Evolutionary conservation across 1,140 invertebrate species (phyloP).

Genomic region (Drosophila ohnishii): DNA sequence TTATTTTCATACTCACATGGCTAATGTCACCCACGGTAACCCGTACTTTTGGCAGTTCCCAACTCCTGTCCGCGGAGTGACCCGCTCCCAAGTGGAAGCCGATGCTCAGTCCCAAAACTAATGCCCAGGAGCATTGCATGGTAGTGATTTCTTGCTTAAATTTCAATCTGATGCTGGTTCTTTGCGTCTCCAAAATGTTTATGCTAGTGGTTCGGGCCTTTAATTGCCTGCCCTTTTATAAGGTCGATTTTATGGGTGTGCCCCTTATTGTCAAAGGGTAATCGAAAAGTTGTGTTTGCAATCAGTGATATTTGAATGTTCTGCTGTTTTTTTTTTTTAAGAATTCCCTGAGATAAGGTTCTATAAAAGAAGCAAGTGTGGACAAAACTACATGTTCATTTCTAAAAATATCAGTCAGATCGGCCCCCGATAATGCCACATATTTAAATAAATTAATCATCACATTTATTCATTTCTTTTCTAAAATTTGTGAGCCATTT

Average conservation of each 20-base stretch:
- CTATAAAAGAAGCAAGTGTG: slow-evolving; percentile 3
- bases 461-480: background rate
- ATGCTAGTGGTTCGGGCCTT: slow-evolving; percentile 12
- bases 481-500: background rate
- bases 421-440: background rate
- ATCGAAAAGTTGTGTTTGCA: slow-evolving; percentile 50
- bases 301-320: slow-evolving; percentile 16
- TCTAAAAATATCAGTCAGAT: slow-evolving; percentile 14
- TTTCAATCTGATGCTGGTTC: slow-evolving; percentile 7
- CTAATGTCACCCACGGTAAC: slow-evolving; percentile 44
- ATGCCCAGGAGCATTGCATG: slow-evolving; percentile 58
- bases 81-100: slow-evolving; percentile 13
- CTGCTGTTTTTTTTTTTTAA: background rate
- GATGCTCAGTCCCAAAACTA: slow-evolving; percentile 25
- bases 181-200: slow-evolving; percentile 5
- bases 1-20: slow-evolving; percentile 46
- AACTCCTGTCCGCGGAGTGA: slow-evolving; percentile 10
- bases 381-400: slow-evolving; percentile 10
- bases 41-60: slow-evolving; percentile 26
- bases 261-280: slow-evolving; percentile 22
- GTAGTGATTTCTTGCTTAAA: slow-evolving; percentile 1
- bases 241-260: slow-evolving; percentile 23
- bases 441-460: slow-evolving; percentile 2
- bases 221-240: slow-evolving; percentile 28
- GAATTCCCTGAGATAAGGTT: slow-evolving; percentile 11